Evolutionary conservation across 2,797 vertebrate species (phyloP).

Genomic region (Natrix natrix): DNA sequence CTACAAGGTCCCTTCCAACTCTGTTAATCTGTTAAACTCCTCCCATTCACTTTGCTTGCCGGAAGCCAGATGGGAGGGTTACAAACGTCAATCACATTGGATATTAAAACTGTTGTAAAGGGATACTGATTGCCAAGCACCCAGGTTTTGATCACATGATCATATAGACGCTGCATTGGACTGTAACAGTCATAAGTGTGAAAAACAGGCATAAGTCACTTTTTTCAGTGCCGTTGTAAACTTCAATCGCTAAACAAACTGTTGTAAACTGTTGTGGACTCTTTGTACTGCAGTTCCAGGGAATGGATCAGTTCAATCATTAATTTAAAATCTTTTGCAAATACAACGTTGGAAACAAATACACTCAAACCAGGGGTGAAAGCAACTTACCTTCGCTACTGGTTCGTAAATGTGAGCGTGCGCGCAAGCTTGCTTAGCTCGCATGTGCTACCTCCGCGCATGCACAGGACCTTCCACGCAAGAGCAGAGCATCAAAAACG

Average conservation of each 20-base stretch:
- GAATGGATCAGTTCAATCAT: background rate
- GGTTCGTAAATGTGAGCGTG: no score
- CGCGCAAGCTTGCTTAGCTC: no score
- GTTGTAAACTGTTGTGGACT: background rate
- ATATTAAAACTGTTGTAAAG: background rate
- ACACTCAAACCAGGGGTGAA: background rate
- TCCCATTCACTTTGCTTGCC: background rate
- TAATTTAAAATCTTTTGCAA: background rate
- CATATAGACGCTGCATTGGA: background rate
- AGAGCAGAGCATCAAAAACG: no score
- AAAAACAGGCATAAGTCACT: background rate
- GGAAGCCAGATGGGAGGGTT: background rate
- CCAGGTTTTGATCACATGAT: background rate
- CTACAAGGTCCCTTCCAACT: no score
- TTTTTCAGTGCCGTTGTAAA: background rate
- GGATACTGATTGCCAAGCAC: background rate
- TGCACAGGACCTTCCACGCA: no score
- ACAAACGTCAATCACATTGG: background rate
- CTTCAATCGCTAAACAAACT: background rate
- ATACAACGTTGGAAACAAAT: background rate
- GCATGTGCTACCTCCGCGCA: no score
- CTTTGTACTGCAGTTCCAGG: background rate
- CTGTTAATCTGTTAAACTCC: no score
- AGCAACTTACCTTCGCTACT: no score
- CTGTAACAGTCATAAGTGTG: background rate